A percentile compares a stretch with the other conserved stretches of the same genome.
Evolutionary conservation across 2,888 invertebrate species (phyloP).

Genomic region (Sminthurides aquaticus): DNA sequence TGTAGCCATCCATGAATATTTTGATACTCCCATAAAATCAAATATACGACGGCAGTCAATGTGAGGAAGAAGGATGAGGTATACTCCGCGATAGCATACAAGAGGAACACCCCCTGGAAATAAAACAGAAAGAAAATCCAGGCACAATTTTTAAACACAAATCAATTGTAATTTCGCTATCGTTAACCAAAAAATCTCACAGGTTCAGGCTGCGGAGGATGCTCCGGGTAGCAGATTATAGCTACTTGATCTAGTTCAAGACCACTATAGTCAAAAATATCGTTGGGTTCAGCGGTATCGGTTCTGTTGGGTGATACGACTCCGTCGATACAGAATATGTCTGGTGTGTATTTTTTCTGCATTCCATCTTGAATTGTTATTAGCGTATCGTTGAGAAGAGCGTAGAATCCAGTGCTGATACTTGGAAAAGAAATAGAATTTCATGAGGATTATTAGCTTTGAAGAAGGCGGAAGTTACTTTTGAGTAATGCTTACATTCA

Average conservation of each 20-base stretch:
- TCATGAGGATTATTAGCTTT: too few relatives aligned
- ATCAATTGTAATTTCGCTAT: background rate
- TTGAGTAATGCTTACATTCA: too few relatives aligned
- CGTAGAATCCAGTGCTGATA: too few relatives aligned
- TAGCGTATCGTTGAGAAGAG: constrained; percentile 37
- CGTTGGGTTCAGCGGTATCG: constrained; percentile 49
- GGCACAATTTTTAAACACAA: background rate
- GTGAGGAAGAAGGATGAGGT: constrained; percentile 74
- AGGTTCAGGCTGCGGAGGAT: constrained; percentile 7
- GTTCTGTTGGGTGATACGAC: constrained; percentile 49
- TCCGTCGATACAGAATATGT: constrained; percentile 50
- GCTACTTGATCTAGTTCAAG: constrained; percentile 38
- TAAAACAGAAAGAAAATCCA: background rate
- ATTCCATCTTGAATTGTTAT: constrained; percentile 33
- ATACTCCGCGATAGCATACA: background rate
- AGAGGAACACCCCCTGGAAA: background rate
- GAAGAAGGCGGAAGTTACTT: too few relatives aligned
- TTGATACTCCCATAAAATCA: constrained; percentile 42
- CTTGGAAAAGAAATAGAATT: constrained; percentile 14
- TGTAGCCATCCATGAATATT: constrained; percentile 43
- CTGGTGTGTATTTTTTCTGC: constrained; percentile 48
- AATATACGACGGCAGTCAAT: constrained; percentile 53
- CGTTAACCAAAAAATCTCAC: background rate
- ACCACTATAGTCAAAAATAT: constrained; percentile 13
- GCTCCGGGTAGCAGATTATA: constrained; percentile 35